Base-by-base conservation (phyloP, 2,113 vertebrate genomes). In the Petrocephalus microphthalmus region DNA sequence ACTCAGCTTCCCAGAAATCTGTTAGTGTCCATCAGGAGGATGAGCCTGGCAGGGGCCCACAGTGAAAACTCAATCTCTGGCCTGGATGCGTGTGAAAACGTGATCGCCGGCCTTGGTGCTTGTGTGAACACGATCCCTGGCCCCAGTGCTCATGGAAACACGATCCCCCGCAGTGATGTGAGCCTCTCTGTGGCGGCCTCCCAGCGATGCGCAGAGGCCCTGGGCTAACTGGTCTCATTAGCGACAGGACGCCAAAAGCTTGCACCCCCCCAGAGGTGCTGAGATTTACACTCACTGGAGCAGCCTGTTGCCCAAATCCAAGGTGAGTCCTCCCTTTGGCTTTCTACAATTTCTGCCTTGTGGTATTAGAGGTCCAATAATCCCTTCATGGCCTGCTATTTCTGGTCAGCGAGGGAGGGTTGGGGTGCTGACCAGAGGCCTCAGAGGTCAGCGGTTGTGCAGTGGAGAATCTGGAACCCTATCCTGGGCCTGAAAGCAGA, bases 31-130 rank as follows among this genome's bases (percentile, higher is more conserved):
- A 93, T 95, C 95, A 94, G 91, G 94, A 93, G 94, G 92, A 94
- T 91, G 92, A 95, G 95, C 94, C 96, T 96, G 95, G 93, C 94
- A 91, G 92, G 90, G 90, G 71, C 7, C 87, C 92, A 93, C 93
- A 85, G 96, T 96, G 96, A 96, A 96, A 97, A 97, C 93, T 95
- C 94, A 94, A 96, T 97, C 94, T 93, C 93, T n/a, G 0, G 8
- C 64, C 25, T 29, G 5, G 22, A 60, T 60, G 20, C 6, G 5
- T 5, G 5, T 25, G 22, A 64, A 64, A 25, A 25, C 22, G n/a
- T 10, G 67, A 33, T 71, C 25, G 1, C 67, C 25, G 11, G 11
- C 11, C 67, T 15, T 11, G 25, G n/a, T n/a, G 57, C 20, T 3
- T 22, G 57, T 54, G 15, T 17, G 15, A 54, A 54, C 52, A 15